Base-by-base conservation (phyloP, 2,113 vertebrate genomes). In the Hemiscyllium ocellatum region DNA sequence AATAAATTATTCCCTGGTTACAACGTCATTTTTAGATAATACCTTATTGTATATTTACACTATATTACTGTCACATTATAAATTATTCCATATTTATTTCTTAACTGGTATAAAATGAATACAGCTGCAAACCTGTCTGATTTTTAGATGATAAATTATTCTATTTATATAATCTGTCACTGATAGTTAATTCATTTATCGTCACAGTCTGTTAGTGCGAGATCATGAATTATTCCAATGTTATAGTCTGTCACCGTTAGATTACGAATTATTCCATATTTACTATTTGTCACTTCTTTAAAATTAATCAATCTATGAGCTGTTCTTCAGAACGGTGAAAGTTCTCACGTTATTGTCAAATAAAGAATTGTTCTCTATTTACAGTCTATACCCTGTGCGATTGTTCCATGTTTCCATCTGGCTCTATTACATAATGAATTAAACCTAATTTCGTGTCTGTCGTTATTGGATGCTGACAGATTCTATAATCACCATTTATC, bases 221-320 rank as follows among this genome's bases (percentile, higher is more conserved):
- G 29, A n/a, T 90, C 3, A 65, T 90, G 56, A 19, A 90, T 65
- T 56, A 61, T 4, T 17, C 29, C 26, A 65, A 26, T 22, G 22
- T 33, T 61, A 90, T 26, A 52, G 52, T n/a, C 13, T 90, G 89
- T 66, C 89, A 66, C 15, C 19, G 89, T 29, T 66, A 65, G 37
- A 65, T 65, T 33, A 91, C 19, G 56, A 91, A n/a, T 66, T 61
- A 91, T 91, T 91, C 56, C 89, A 65, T 66, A 90, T 90, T 90
- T 61, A 61, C 87, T 90, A 90, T 52, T 33, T 66, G 56, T 66
- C 61, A 65, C 89, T 66, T 37, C 7, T 33, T 2, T n/a, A 66
- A 37, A 91, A 91, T 91, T 33, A 61, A n/a, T 91, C 65, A 91
- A 65, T 91, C 61, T 33, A 20, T n/a, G 4, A 91, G 61, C 65